phyloP scores from a whole-genome alignment of 2,113 vertebrate genomes.

The Albula glossodonta region DNA sequence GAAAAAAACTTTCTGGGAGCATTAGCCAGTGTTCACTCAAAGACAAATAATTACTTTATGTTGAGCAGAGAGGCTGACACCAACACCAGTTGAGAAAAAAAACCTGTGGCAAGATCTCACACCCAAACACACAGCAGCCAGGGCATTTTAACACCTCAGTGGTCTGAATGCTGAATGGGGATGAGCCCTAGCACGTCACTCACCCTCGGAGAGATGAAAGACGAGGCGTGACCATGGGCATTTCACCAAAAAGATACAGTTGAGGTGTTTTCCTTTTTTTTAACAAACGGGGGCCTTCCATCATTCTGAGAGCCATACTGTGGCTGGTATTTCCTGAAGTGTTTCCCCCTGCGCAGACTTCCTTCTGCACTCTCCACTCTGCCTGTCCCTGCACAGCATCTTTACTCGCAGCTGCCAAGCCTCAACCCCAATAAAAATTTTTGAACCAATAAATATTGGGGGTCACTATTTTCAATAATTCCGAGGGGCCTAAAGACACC shows the following conservation, averaged over 20 bases:
- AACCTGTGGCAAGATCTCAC: background rate
- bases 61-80: too few relatives aligned
- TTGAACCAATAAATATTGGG: background rate
- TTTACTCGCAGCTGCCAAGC: background rate
- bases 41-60: too few relatives aligned
- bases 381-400: slow-evolving; percentile 19
- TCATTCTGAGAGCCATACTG: slow-evolving; percentile 19
- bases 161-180: background rate
- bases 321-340: slow-evolving; percentile 26
- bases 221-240: slow-evolving; percentile 12
- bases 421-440: background rate
- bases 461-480: background rate
- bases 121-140: background rate
- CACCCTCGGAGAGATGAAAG: slow-evolving; percentile 8
- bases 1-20: background rate
- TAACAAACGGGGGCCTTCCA: background rate
- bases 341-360: background rate
- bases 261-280: slow-evolving; percentile 28
- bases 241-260: slow-evolving; percentile 6
- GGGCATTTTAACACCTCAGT: background rate
- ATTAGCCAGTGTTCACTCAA: background rate
- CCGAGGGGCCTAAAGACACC: background rate
- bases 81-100: too few relatives aligned
- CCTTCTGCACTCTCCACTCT: slow-evolving; percentile 2
- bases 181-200: background rate